Evolutionary conservation across 2,113 vertebrate species (phyloP), one percentile per base, ranked within the genome.

Genomic region (Willisornis vidua): DNA sequence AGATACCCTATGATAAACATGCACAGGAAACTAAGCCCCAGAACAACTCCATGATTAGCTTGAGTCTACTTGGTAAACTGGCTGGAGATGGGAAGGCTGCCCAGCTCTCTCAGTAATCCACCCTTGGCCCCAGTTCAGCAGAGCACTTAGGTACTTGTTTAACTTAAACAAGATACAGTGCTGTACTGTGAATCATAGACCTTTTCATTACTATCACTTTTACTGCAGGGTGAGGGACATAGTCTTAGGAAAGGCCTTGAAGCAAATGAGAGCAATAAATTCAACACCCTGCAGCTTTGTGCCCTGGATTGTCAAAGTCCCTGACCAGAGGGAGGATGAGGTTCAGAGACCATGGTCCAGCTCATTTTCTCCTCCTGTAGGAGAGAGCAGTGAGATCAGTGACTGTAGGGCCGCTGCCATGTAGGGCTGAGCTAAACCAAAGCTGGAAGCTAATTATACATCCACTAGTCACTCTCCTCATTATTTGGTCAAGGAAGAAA

Each of bases 101-200:
- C 84, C 89, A 89, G 71, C 67, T 85, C 70, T 83, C 72, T 80
- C 87, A 74, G 90, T 88, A 94, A 95, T 95, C 88, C 80, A 90
- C 57, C 72, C 90, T 65, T 95, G 94, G 94, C 89, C 89, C 10
- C 52, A 85, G 2, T 91, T 94, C 95, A 97, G 87, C 93, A 93
- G 78, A 96, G 93, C 92, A 96, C 94, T 96, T 97, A 95, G 85
- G 79, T 91, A 90, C 87, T 91, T 89, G 71, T 91, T 96, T 83
- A 92, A 93, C 66, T 92, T 76, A 68, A 75, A 91, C 61, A 86
- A 96, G 87, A 92, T 78, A 91, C 77, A 76, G 71, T 63, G 81
- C 54, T 94, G 93, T 67, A 72, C 89, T 91, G 79, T 94, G 95
- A 95, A 95, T 89, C 91, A 85, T 0, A 87, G 74, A 51, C 74